Evolutionary conservation across 1,140 invertebrate genomes (phyloP).

Genomic region (Drosophila athabasca): DNA sequence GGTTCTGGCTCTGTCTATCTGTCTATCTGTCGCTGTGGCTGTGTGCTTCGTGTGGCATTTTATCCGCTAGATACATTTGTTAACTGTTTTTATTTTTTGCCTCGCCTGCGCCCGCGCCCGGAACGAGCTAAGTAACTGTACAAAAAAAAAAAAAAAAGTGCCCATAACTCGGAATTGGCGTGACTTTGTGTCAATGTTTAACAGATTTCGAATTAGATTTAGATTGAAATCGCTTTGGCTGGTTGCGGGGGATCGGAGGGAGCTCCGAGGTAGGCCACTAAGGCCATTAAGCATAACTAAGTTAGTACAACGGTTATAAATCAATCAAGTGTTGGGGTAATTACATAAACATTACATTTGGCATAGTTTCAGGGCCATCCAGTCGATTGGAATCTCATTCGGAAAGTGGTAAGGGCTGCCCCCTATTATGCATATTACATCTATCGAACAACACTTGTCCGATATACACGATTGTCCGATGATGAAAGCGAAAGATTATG

Average conservation of each 20-base stretch:
- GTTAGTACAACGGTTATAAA: slow-evolving; percentile 49
- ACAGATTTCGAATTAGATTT: slow-evolving; percentile 22
- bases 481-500: no score
- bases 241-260: no score
- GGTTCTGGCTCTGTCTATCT: slow-evolving; percentile 4
- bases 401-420: background rate
- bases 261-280: no score
- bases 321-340: slow-evolving; percentile 30
- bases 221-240: slow-evolving; percentile 11
- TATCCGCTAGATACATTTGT: slow-evolving; percentile 58
- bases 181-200: slow-evolving; percentile 49
- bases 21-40: background rate
- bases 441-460: no score
- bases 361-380: slow-evolving; percentile 20
- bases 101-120: background rate
- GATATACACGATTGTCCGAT: no score
- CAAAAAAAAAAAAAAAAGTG: background rate
- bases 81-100: slow-evolving; percentile 55
- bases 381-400: slow-evolving; percentile 1
- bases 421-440: no score
- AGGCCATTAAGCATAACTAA: slow-evolving; percentile 19
- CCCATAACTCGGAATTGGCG: slow-evolving; percentile 34
- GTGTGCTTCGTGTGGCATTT: slow-evolving; percentile 33
- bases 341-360: slow-evolving; percentile 12
- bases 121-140: slow-evolving; percentile 37